phyloP scores from a whole-genome alignment of 2,888 invertebrate genomes.

The Sphinx pinastri region DNA sequence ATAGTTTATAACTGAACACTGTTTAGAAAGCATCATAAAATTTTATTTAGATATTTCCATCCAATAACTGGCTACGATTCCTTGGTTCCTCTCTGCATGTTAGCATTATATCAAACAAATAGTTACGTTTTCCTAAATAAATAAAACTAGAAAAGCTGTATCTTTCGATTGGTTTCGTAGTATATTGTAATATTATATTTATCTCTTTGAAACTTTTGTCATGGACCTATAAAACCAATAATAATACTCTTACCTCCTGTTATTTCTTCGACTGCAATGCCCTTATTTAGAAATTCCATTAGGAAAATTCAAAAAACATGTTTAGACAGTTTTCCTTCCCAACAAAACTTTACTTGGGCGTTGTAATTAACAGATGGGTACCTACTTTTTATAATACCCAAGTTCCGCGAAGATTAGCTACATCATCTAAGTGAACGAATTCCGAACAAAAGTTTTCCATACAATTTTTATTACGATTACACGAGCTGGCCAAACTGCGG shows the following conservation, averaged over 20 bases:
- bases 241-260: no score
- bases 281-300: neutral
- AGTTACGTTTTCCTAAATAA: neutral
- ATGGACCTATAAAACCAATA: neutral
- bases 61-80: neutral
- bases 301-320: constrained; percentile 17
- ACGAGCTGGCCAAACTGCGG: neutral
- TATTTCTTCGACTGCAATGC: neutral
- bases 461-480: constrained; percentile 22
- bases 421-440: constrained; percentile 10
- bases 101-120: neutral
- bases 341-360: neutral
- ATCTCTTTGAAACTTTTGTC: neutral
- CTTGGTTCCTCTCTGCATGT: neutral
- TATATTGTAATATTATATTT: neutral
- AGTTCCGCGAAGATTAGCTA: constrained; percentile 15
- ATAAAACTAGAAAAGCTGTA: neutral
- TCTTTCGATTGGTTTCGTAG: neutral
- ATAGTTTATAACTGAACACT: neutral
- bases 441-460: neutral
- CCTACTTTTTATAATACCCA: constrained; percentile 14
- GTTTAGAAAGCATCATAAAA: no score
- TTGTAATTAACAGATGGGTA: constrained; percentile 17
- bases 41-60: neutral
- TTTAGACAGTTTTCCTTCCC: neutral